Base-by-base conservation (phyloP, 2,113 vertebrate genomes). In the Muntiacus muntjak region DNA sequence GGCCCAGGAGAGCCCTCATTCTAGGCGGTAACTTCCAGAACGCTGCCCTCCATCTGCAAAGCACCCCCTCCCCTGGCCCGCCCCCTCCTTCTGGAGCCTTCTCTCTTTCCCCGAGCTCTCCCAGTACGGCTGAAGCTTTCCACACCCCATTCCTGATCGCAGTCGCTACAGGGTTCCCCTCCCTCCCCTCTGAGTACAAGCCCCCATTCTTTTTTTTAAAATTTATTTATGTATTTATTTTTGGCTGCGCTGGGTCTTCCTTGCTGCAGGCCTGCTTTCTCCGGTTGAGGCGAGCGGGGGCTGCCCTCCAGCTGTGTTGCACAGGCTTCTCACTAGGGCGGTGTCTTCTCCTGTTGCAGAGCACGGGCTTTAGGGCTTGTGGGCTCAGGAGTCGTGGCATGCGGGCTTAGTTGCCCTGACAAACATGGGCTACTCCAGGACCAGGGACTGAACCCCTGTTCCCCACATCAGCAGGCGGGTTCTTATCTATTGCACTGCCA, bases 281-380 rank as follows among this genome's bases (percentile, higher is more conserved):
- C 19, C 2, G n/a, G n/a, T 2, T 2, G n/a, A 21, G 64, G 64
- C 9, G n/a, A 36, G 9, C 17, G 0, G 17, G 52, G 64, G 19
- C 64, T 71, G 17, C n/a, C 36, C 64, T 19, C 33, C 4, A 19
- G 17, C 2, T 0, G 1, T 5, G 9, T 0, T 11, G 64, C 19
- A 0, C 1, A 4, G 0, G n/a, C 67, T 40, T 6, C 67, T 40
- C 67, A 0, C n/a, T 2, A 0, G 19, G 36, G 10, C 1, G 67
- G 5, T 25, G 67, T 5, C 67, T 12, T 23, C 67, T 40, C n/a
- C 19, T 40, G 67, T 3, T 25, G 36, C 67, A 1, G 10, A 74
- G 67, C 36, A 0, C 0, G 11, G 36, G 67, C 67, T 40, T 40
- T 13, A 0, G 67, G 67, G 67, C 36, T 40, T 0, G 0, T 40